Conservation (phyloP, 2,113 vertebrate genomes). For the Psettodes erumei region DNA sequence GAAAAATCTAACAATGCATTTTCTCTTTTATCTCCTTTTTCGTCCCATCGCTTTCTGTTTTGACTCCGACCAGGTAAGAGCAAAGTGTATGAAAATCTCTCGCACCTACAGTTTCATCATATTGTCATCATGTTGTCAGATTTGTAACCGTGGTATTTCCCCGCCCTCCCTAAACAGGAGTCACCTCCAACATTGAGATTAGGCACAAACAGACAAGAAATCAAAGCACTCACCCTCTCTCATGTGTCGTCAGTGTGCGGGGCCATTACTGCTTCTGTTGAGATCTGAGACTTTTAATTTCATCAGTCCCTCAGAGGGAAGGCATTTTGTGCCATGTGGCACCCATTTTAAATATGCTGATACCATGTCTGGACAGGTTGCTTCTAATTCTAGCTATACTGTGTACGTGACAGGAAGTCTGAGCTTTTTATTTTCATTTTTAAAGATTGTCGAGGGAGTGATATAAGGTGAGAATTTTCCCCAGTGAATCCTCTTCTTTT, state of each 20-base stretch:
- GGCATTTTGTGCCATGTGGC: conserved; percentile 55
- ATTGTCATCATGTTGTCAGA: conserved; percentile 39
- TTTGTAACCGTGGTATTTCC: conserved; percentile 10
- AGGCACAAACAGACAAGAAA: conserved; percentile 14
- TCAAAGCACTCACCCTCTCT: conserved; percentile 9
- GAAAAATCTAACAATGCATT: conserved; percentile 14
- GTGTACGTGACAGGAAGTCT: background rate
- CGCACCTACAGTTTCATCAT: conserved; percentile 15
- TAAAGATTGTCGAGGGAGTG: background rate
- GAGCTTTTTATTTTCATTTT: conserved; percentile 11
- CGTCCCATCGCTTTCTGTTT: background rate
- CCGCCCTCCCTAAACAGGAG: background rate
- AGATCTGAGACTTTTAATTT: conserved; percentile 48
- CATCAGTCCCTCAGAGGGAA: conserved; percentile 40
- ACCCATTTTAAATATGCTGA: conserved; percentile 63
- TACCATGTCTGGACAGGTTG: conserved; percentile 35
- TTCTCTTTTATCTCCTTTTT: background rate
- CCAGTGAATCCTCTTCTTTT: conserved; percentile 12
- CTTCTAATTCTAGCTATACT: conserved; percentile 22
- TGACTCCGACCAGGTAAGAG: conserved; percentile 71
- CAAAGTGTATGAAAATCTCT: conserved; percentile 29
- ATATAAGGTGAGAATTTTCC: background rate
- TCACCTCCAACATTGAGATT: conserved; percentile 7
- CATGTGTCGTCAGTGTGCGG: background rate
- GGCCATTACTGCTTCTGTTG: conserved; percentile 37